Percentiles rank a stretch among this genome's conserved stretches.
phyloP scores from a whole-genome alignment of 2,888 invertebrate species.

The Euplexia lucipara region DNA sequence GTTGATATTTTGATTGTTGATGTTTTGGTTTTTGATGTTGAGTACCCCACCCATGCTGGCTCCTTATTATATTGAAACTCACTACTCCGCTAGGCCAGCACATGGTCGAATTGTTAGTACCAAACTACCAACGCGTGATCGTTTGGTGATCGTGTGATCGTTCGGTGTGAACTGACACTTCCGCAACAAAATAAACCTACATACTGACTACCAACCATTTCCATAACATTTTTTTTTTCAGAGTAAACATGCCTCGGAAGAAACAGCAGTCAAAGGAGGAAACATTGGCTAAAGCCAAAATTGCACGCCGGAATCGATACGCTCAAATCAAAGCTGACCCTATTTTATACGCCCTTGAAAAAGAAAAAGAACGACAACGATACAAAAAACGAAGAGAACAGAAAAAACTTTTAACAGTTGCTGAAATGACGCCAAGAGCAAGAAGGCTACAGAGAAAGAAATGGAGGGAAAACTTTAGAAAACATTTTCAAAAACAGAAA shows the following conservation, averaged over 20 bases:
- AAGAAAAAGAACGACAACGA: conserved; percentile 22
- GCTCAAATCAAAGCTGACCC: conserved; percentile 18
- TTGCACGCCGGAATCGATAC: conserved; percentile 9
- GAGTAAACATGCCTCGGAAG: conserved; percentile 3
- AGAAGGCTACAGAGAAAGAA: conserved; percentile 9
- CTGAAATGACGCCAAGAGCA: conserved; percentile 17
- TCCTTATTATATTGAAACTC: no score
- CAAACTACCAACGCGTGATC: no score
- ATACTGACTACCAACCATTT: neutral
- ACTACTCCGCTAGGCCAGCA: no score
- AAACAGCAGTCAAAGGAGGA: no score
- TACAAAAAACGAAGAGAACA: conserved; percentile 14
- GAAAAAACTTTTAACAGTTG: conserved; percentile 20
- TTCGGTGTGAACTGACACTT: no score
- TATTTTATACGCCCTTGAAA: conserved; percentile 21
- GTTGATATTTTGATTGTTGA: no score
- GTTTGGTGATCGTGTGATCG: no score
- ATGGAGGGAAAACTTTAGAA: neutral
- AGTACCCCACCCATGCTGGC: no score
- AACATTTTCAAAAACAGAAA: neutral
- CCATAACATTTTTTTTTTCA: neutral
- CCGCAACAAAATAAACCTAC: no score
- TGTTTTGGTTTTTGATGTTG: no score
- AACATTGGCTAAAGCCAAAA: conserved; percentile 7
- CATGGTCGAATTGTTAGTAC: no score